These are phyloP conservation scores for Ctenopoma kingsleyae DNA, from an alignment of 2,797 vertebrate species.

Conservation along the genomic window DNA sequence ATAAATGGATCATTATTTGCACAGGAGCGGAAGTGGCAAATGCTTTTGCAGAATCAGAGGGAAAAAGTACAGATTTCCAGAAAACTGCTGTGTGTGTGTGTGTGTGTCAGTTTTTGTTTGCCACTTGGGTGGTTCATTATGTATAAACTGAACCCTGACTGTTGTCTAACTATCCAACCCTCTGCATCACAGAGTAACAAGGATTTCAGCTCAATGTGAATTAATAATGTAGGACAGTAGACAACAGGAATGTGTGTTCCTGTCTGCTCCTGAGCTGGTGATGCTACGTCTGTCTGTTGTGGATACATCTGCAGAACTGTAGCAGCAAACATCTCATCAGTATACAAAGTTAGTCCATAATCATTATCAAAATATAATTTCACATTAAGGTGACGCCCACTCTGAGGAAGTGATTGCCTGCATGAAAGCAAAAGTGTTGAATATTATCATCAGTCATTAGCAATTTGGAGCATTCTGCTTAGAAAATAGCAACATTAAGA, in stretches of 20 bases:
- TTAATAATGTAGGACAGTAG: not conserved
- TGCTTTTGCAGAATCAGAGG: constrained; percentile 17
- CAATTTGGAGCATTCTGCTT: constrained; percentile 20
- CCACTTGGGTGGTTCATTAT: constrained; percentile 2
- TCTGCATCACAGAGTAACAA: not conserved
- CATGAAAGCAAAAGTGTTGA: constrained; percentile 31
- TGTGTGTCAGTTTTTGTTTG: not conserved
- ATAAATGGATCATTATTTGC: constrained; percentile 44
- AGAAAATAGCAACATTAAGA: constrained; percentile 13
- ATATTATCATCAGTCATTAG: constrained; percentile 40
- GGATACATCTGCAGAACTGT: not conserved
- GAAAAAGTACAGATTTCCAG: constrained; percentile 5
- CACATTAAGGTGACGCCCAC: constrained; percentile 33
- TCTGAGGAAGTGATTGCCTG: constrained; percentile 15
- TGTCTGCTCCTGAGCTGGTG: not conserved
- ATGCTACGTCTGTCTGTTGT: not conserved
- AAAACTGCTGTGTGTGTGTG: not conserved
- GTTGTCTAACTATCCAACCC: too few species aligned
- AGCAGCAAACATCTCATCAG: constrained; percentile 1
- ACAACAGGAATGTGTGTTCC: not conserved
- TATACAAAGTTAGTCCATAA: constrained; percentile 1
- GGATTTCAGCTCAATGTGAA: not conserved
- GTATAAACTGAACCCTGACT: constrained; percentile 9
- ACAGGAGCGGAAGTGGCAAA: not conserved
- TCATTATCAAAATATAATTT: constrained; percentile 14